Evolutionary conservation across 2,113 vertebrate genomes (phyloP), one percentile per base, ranked within the genome.

Genomic region (Pandion haliaetus): DNA sequence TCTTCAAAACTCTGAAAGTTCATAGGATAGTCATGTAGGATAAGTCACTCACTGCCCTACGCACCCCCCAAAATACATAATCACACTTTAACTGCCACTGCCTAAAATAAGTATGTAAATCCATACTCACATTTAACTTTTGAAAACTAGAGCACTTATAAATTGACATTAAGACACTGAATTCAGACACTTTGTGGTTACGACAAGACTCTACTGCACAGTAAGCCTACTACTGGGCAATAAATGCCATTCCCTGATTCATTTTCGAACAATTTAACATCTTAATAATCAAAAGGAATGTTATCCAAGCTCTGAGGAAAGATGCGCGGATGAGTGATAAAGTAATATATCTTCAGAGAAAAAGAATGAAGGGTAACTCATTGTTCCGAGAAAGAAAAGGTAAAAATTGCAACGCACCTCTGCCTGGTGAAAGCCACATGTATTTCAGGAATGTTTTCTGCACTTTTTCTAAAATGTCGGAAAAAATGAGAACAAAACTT

Each of bases 221-320:
- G 28, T 74, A 87, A 32, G 42, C 29, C 73, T 10, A 32, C 25
- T 66, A 50, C 78, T 26, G 32, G 38, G 71, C 62, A 95, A 70
- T 73, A 93, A 94, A 69, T 50, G 54, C 45, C 74, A 49, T 73
- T 80, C 45, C 28, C 45, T 7, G 25, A 80, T 82, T 90, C 10
- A 50, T 88, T 94, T 94, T 77, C 0, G 0, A 93, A 90, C 21
- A 82, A 92, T 45, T 86, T 50, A 94, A 89, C 69, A 52, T 72
- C 70, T 82, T 87, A 95, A 82, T 91, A 83, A 96, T 80, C 49
- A 85, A 82, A 96, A 93, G 82, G 89, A 91, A 94, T 90, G 74
- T 44, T 91, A 94, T 25, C 57, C 70, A 79, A 84, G 85, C 66
- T 92, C 66, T 72, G 91, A 94, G 65, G 83, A 96, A 96, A 94